phyloP scores from a whole-genome alignment of 2,113 vertebrate species.

The Lampris megalopsis region DNA sequence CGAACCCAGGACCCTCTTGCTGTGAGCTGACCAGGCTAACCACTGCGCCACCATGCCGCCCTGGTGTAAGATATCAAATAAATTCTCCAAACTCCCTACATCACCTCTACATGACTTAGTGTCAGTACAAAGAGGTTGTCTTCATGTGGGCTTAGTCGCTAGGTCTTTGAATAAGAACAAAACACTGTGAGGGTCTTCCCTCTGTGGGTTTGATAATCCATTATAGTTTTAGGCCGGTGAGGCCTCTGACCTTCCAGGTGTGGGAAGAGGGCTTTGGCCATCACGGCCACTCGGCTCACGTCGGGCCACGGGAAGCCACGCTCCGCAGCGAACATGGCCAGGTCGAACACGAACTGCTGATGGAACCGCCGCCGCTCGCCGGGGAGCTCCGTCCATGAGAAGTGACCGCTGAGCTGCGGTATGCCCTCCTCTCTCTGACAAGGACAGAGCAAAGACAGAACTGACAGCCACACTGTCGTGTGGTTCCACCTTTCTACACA shows the following conservation, averaged over 20 bases:
- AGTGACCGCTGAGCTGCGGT: slow-evolving; percentile 61
- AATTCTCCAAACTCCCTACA: too few relatives aligned
- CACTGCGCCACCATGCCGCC: too few relatives aligned
- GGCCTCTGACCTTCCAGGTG: slow-evolving; percentile 60
- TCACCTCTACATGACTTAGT: too few relatives aligned
- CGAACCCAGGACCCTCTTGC: too few relatives aligned
- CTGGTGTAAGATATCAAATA: too few relatives aligned
- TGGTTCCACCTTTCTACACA: not conserved
- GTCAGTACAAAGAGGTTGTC: too few relatives aligned
- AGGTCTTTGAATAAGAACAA: not conserved
- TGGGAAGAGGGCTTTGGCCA: slow-evolving; percentile 66
- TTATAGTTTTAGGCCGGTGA: not conserved
- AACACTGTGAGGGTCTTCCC: not conserved
- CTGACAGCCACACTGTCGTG: not conserved
- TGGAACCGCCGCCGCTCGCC: slow-evolving; percentile 56
- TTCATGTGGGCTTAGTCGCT: not conserved
- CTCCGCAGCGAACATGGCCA: slow-evolving; percentile 42
- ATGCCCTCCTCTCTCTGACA: slow-evolving; percentile 66
- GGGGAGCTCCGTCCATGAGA: slow-evolving; percentile 65
- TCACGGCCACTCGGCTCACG: slow-evolving; percentile 54
- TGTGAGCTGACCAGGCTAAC: too few relatives aligned
- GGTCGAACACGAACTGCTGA: slow-evolving; percentile 74
- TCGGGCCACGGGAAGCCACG: slow-evolving; percentile 63
- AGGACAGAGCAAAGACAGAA: slow-evolving; percentile 4
- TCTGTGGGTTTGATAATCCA: not conserved